These are phyloP conservation scores for Camponotus pennsylvanicus DNA, from an alignment of 1,140 invertebrate genomes.

Conservation along the genomic window DNA sequence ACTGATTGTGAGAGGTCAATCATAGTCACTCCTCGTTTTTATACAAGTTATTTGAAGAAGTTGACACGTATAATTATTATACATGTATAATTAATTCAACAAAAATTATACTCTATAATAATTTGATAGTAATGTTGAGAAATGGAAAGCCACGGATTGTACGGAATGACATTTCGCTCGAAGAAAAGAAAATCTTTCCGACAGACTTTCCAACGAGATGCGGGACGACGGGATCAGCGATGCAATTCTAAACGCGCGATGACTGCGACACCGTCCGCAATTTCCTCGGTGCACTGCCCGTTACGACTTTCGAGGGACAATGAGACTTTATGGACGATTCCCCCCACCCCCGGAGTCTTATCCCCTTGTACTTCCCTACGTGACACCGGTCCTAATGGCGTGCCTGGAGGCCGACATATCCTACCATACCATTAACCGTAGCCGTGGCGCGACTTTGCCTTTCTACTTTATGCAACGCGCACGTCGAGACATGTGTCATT, in stretches of 20 bases:
- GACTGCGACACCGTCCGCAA: slow-evolving; percentile 49
- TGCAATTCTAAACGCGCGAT: slow-evolving; percentile 44
- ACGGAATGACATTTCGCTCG: not conserved
- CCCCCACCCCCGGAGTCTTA: slow-evolving; percentile 8
- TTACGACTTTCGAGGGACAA: slow-evolving; percentile 62
- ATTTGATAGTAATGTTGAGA: not conserved
- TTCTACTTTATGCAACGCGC: slow-evolving; percentile 59
- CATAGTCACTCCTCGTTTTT: slow-evolving; percentile 49
- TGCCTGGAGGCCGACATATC: slow-evolving; percentile 65
- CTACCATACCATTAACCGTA: slow-evolving; percentile 54
- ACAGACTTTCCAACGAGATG: slow-evolving; percentile 27
- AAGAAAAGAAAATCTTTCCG: not conserved
- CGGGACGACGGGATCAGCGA: not conserved
- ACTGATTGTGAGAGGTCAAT: slow-evolving; percentile 67
- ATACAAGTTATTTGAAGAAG: not conserved
- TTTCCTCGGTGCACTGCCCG: slow-evolving; percentile 43
- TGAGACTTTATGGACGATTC: slow-evolving; percentile 64
- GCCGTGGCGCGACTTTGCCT: slow-evolving; percentile 62
- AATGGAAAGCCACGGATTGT: not conserved
- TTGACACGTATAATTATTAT: no score
- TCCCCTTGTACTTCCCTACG: slow-evolving; percentile 66
- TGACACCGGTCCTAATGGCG: slow-evolving; percentile 76
- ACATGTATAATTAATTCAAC: no score
- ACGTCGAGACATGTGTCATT: slow-evolving; percentile 78
- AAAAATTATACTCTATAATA: not conserved